Conservation (phyloP, 2,888 invertebrate species). For the Dryobotodes eremita region DNA sequence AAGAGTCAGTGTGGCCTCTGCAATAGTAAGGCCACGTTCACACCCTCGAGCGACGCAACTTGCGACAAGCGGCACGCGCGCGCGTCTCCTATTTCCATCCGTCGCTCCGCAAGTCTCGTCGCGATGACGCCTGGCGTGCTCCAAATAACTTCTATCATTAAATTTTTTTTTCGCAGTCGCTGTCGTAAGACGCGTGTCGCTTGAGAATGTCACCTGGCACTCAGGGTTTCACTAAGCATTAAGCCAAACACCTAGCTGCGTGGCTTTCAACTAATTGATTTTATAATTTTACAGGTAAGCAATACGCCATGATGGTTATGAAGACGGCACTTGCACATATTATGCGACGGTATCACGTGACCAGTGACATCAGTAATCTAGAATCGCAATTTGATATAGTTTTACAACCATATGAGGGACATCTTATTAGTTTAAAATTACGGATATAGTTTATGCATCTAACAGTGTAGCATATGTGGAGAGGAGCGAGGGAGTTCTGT, state of each 20-base stretch:
- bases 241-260: too few species aligned
- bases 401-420: constrained; percentile 24
- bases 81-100: neutral
- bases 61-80: neutral
- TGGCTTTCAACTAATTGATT: neutral
- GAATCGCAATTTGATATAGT: constrained; percentile 15
- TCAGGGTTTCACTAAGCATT: too few species aligned
- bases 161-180: too few species aligned
- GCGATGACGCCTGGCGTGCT: neutral
- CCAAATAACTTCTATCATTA: neutral
- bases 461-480: neutral
- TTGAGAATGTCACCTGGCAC: neutral
- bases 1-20: neutral
- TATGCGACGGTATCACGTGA: constrained; percentile 22
- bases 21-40: neutral
- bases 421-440: constrained; percentile 25
- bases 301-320: constrained; percentile 30
- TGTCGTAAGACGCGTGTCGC: neutral
- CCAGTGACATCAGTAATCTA: constrained; percentile 5
- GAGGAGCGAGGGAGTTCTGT: neutral
- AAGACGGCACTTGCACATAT: constrained; percentile 33
- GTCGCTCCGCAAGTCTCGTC: neutral
- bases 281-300: constrained; percentile 27
- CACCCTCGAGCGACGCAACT: neutral
- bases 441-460: constrained; percentile 1